A percentile compares a stretch with the other conserved stretches of the same genome.
Evolutionary conservation across 2,113 vertebrate genomes (phyloP).

Genomic region (Trochalopteron elliotii): DNA sequence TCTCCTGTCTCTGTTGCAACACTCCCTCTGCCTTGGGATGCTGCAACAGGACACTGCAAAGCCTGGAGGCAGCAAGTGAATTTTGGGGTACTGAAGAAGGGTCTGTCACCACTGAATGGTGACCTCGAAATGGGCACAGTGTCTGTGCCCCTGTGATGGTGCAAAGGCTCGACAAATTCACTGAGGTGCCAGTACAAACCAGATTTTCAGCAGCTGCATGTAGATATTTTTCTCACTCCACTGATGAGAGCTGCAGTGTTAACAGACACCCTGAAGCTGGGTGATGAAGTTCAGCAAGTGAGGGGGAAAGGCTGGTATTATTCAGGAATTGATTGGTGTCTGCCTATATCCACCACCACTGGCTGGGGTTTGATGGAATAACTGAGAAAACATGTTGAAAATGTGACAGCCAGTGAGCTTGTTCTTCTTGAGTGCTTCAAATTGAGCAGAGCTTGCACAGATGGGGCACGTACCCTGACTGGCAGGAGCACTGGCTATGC

Average conservation of each 20-base stretch:
- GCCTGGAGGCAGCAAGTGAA: background rate
- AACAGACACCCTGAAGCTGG: background rate
- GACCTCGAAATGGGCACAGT: background rate
- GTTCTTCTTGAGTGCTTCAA: background rate
- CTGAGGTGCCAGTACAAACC: background rate
- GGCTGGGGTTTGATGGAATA: background rate
- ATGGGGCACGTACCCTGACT: background rate
- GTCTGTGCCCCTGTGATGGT: background rate
- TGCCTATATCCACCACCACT: background rate
- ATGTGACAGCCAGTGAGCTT: background rate
- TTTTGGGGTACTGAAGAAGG: background rate
- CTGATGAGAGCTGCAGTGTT: background rate
- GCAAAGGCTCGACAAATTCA: background rate
- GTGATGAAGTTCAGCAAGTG: background rate
- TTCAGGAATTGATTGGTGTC: background rate
- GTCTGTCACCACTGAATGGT: background rate
- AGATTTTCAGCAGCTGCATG: background rate
- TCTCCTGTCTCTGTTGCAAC: background rate
- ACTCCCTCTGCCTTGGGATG: background rate
- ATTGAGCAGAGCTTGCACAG: background rate
- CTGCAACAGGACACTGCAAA: background rate
- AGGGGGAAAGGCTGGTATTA: background rate
- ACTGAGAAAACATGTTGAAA: slow-evolving; percentile 15
- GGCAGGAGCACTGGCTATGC: background rate
- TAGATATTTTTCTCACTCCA: background rate